phyloP scores from a whole-genome alignment of 1,140 invertebrate species.

The Grapholita molesta region DNA sequence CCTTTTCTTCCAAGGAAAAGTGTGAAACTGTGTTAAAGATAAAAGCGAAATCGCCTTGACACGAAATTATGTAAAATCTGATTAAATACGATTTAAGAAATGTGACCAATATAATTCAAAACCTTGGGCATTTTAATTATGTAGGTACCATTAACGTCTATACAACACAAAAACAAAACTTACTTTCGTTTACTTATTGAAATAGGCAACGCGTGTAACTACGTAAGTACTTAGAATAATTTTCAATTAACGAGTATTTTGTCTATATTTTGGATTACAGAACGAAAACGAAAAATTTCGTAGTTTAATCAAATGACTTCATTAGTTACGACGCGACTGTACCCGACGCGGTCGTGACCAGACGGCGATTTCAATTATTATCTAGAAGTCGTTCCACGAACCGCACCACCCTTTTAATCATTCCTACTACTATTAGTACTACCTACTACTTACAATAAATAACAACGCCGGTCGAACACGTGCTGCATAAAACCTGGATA shows the following conservation, averaged over 20 bases:
- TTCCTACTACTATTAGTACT: slow-evolving; percentile 35
- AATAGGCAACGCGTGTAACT: too few relatives aligned
- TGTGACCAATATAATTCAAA: too few relatives aligned
- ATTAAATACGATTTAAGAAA: too few relatives aligned
- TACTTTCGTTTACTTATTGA: too few relatives aligned
- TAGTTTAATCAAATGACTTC: neutral
- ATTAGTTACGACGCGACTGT: slow-evolving; percentile 31
- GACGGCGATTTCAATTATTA: slow-evolving; percentile 73
- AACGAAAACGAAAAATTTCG: neutral
- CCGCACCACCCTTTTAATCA: slow-evolving; percentile 66
- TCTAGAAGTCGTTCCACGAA: slow-evolving; percentile 66
- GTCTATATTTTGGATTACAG: neutral
- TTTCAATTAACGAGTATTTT: neutral
- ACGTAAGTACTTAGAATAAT: neutral
- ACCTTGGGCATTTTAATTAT: too few relatives aligned
- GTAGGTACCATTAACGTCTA: too few relatives aligned
- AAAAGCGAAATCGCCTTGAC: too few relatives aligned
- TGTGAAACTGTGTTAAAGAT: too few relatives aligned
- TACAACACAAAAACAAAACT: too few relatives aligned
- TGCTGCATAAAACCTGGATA: neutral
- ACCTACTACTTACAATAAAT: slow-evolving; percentile 48
- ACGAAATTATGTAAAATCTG: too few relatives aligned
- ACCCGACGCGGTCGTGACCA: slow-evolving; percentile 64
- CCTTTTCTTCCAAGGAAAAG: too few relatives aligned
- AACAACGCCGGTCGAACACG: neutral